phyloP scores from a whole-genome alignment of 2,113 vertebrate species.

The Crocuta crocuta region DNA sequence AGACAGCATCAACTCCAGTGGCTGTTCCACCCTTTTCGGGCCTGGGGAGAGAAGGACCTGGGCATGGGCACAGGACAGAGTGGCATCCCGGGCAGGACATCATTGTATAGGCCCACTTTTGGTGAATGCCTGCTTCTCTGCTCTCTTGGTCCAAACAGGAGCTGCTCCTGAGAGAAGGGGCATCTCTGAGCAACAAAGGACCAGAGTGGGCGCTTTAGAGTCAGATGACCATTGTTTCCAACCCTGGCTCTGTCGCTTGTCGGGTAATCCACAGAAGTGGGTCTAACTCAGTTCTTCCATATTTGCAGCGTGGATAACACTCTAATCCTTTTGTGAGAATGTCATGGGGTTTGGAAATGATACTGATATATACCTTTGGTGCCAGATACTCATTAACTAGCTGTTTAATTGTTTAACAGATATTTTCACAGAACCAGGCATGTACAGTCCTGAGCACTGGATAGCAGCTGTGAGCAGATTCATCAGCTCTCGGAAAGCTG shows the following conservation, averaged over 20 bases:
- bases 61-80: background rate
- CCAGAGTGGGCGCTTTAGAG: background rate
- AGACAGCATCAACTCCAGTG: slow-evolving; percentile 81
- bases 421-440: background rate
- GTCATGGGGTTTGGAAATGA: background rate
- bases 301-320: background rate
- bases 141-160: background rate
- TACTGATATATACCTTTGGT: background rate
- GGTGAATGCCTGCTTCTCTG: background rate
- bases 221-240: background rate
- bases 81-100: background rate
- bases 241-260: background rate
- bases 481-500: background rate
- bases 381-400: background rate
- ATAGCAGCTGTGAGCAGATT: background rate
- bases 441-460: background rate
- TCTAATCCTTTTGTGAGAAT: background rate
- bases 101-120: background rate
- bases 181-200: background rate
- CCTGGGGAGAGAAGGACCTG: slow-evolving; percentile 65
- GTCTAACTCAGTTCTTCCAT: background rate
- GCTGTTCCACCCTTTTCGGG: background rate
- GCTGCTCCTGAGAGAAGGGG: background rate
- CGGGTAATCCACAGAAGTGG: background rate
- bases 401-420: background rate